Percentiles rank a stretch among this genome's conserved stretches.
Evolutionary conservation across 2,113 vertebrate species (phyloP).

Genomic region (Oceanodroma tethys): DNA sequence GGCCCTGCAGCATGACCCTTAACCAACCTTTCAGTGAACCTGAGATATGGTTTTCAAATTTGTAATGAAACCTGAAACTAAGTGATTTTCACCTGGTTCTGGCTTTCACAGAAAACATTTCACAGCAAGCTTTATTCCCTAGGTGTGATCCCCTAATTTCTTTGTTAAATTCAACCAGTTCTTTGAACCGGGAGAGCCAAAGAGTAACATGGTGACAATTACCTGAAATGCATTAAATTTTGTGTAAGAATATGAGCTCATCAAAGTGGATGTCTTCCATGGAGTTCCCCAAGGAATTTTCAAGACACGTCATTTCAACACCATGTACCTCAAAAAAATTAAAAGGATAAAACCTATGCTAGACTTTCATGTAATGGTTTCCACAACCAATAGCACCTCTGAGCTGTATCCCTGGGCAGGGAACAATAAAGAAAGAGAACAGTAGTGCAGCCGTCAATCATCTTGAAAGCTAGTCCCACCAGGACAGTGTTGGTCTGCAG

Average conservation of each 20-base stretch:
- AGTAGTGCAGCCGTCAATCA: neutral
- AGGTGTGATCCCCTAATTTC: constrained; percentile 38
- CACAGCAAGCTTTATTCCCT: constrained; percentile 53
- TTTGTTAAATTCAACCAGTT: constrained; percentile 11
- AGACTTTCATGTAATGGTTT: neutral
- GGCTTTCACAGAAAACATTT: constrained; percentile 56
- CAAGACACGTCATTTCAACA: neutral
- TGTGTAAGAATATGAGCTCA: neutral
- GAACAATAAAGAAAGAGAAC: neutral
- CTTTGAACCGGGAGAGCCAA: neutral
- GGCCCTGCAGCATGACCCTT: constrained; percentile 55
- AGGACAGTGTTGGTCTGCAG: neutral
- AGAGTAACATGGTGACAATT: neutral
- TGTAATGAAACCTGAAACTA: constrained; percentile 69
- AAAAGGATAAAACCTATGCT: neutral
- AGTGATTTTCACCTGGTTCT: constrained; percentile 66
- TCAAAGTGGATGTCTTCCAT: neutral
- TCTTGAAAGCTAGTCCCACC: neutral
- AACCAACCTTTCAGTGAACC: constrained; percentile 67
- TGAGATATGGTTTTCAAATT: constrained; percentile 66
- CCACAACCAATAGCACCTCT: neutral
- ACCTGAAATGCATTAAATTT: neutral
- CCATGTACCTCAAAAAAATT: neutral
- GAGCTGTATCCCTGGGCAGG: neutral
- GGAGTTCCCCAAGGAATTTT: neutral